These are phyloP conservation scores for Copidosoma aretas DNA, from an alignment of 2,888 invertebrate species.

Conservation along the genomic window DNA sequence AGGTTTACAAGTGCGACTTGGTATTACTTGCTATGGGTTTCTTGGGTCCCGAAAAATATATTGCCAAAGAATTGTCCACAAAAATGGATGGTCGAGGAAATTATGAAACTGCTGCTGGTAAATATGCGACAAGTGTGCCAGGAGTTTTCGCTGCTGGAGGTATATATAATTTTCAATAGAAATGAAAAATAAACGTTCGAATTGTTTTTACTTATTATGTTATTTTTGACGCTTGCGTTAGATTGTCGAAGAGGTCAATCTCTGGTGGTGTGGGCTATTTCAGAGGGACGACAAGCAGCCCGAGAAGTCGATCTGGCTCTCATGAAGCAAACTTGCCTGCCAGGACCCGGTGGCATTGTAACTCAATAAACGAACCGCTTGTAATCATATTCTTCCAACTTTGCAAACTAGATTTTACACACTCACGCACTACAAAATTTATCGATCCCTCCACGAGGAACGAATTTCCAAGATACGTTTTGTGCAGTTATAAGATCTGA, in stretches of 20 bases:
- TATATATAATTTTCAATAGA: conserved; percentile 59
- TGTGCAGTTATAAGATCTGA: conserved; percentile 35
- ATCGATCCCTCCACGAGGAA: conserved; percentile 33
- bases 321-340: conserved; percentile 80
- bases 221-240: conserved; percentile 57
- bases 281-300: conserved; percentile 98
- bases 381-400: conserved; percentile 35
- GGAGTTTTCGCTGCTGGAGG: conserved; percentile 97
- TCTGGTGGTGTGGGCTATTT: conserved; percentile 97
- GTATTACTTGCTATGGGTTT: conserved; percentile 99
- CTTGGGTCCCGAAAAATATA: conserved; percentile 90
- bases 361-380: conserved; percentile 49
- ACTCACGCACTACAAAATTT: conserved; percentile 33
- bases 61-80: conserved; percentile 80
- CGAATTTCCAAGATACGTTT: conserved; percentile 25
- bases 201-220: neutral
- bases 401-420: conserved; percentile 38
- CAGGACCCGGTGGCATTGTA: conserved; percentile 91
- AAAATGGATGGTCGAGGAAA: conserved; percentile 92
- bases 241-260: conserved; percentile 99
- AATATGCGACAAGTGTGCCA: conserved; percentile 80
- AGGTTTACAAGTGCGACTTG: conserved; percentile 84
- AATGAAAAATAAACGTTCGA: neutral
- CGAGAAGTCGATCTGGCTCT: conserved; percentile 89
- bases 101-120: conserved; percentile 78